phyloP scores from a whole-genome alignment of 2,888 invertebrate species.

The Protodeltote pygarga region DNA sequence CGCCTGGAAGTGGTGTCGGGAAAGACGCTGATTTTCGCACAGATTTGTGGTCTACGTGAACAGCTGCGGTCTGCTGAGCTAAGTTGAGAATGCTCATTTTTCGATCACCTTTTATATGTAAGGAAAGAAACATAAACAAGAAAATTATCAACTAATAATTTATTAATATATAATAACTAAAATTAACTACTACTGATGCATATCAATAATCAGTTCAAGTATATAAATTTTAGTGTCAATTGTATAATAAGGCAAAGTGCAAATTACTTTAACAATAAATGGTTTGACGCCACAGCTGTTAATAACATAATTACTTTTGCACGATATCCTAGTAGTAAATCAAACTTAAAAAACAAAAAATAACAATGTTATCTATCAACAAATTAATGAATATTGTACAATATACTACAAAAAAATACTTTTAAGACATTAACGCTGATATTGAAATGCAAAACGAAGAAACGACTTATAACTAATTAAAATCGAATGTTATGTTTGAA shows the following conservation, averaged over 20 bases:
- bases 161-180: conserved; percentile 57
- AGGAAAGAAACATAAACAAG: conserved; percentile 7
- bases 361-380: conserved; percentile 7
- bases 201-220: conserved; percentile 34
- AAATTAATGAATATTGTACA: conserved; percentile 16
- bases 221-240: conserved; percentile 9
- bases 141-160: conserved; percentile 54
- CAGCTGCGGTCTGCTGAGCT: too few relatives aligned
- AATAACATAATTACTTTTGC: not conserved
- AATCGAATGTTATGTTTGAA: conserved; percentile 80
- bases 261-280: conserved; percentile 4
- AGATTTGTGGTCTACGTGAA: too few relatives aligned
- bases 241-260: conserved; percentile 4
- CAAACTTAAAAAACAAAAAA: conserved; percentile 4
- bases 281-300: not conserved
- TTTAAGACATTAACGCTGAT: conserved; percentile 10
- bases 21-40: too few relatives aligned
- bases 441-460: conserved; percentile 24
- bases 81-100: too few relatives aligned
- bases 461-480: conserved; percentile 17
- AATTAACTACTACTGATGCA: conserved; percentile 48
- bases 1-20: too few relatives aligned
- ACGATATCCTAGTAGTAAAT: conserved; percentile 3
- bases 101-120: not conserved
- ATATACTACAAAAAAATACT: conserved; percentile 34